A percentile compares a stretch with the other conserved stretches of the same genome.
These are phyloP conservation scores for Axea sp. DNA, from an alignment of 2,888 invertebrate genomes.

Conservation along the genomic window DNA sequence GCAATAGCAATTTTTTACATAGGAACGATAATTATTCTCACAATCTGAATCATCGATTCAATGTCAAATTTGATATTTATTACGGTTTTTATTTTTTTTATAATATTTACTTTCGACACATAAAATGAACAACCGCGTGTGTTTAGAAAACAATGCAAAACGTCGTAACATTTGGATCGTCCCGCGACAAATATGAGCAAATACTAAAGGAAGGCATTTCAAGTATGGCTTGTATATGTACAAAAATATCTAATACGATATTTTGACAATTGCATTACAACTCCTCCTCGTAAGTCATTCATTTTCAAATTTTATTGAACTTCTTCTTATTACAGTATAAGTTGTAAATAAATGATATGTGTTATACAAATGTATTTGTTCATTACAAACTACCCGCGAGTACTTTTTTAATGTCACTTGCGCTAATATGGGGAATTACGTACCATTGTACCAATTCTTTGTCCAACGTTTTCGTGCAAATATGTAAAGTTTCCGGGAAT, in stretches of 20 bases:
- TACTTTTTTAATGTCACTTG: no score
- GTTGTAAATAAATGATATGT: no score
- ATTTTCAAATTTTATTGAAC: no score
- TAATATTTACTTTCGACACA: conserved; percentile 5
- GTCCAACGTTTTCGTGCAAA: no score
- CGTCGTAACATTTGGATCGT: conserved; percentile 34
- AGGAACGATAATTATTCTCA: conserved; percentile 38
- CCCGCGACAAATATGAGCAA: conserved; percentile 51
- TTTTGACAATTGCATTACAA: conserved; percentile 18
- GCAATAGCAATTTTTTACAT: conserved; percentile 30
- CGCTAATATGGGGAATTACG: no score
- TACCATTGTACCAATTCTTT: no score
- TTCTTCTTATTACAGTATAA: no score
- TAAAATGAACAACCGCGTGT: conserved; percentile 22
- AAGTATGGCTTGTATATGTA: conserved; percentile 36
- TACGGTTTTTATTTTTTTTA: background rate
- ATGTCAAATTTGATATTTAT: background rate
- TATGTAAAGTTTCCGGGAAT: no score
- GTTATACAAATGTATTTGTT: no score
- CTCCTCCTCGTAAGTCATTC: conserved; percentile 5
- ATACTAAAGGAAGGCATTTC: conserved; percentile 44
- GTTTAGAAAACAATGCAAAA: conserved; percentile 29
- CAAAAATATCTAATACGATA: conserved; percentile 49
- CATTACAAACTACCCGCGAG: no score
- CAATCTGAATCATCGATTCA: conserved; percentile 20